These are phyloP conservation scores for Tyrannus savana DNA, from an alignment of 2,113 vertebrate species.

Conservation along the genomic window DNA sequence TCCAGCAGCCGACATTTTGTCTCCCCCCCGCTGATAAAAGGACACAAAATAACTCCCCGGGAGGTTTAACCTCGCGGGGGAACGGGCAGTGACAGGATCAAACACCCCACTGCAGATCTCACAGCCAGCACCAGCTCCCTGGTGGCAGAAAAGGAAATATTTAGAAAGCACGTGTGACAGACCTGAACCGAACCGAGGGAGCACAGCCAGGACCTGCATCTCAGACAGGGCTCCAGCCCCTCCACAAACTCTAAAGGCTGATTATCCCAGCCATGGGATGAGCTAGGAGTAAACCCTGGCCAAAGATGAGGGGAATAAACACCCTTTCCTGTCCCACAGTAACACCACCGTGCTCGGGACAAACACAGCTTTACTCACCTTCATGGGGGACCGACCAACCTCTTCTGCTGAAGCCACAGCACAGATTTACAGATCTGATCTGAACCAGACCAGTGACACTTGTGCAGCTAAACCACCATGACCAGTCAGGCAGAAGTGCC, in stretches of 20 bases:
- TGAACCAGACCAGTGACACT: neutral
- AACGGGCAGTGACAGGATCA: neutral
- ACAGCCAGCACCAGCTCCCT: fast-evolving
- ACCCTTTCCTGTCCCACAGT: neutral
- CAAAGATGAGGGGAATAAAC: fast-evolving
- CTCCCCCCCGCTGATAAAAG: neutral
- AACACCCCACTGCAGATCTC: fast-evolving
- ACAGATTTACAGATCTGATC: neutral
- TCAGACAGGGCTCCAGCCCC: fast-evolving
- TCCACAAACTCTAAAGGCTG: neutral
- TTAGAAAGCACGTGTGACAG: fast-evolving
- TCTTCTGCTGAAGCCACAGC: neutral
- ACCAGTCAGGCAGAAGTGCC: neutral
- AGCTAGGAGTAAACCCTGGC: neutral
- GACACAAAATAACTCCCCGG: neutral
- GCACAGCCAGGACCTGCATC: neutral
- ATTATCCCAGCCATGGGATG: neutral
- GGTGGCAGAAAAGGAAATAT: neutral
- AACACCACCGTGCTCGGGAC: fast-evolving
- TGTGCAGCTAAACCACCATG: neutral
- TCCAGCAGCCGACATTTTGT: constrained; percentile 9
- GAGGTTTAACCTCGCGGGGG: neutral
- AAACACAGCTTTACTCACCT: constrained; percentile 1
- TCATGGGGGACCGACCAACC: neutral
- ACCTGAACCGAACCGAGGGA: neutral